Percentiles rank a stretch among this genome's conserved stretches.
Evolutionary conservation across 2,888 invertebrate species (phyloP).

Genomic region (Trachelus iudaicus): DNA sequence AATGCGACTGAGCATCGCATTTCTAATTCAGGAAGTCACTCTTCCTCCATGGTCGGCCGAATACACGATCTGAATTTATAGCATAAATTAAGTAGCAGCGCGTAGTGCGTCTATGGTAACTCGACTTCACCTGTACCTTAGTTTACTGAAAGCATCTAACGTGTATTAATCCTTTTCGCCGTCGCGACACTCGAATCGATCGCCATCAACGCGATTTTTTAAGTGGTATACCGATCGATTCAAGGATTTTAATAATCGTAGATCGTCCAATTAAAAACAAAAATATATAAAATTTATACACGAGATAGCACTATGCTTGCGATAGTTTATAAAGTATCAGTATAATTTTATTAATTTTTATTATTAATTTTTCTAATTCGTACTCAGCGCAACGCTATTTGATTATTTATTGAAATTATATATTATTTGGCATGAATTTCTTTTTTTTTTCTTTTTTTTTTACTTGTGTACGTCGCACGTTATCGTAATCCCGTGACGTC

Average conservation of each 20-base stretch:
- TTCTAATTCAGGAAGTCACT: constrained; percentile 6
- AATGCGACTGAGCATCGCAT: neutral
- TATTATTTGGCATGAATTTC: neutral
- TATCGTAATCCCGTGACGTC: neutral
- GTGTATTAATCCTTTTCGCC: neutral
- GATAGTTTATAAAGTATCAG: neutral
- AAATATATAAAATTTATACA: neutral
- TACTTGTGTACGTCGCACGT: neutral
- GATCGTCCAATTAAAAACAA: neutral
- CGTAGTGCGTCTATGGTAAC: neutral
- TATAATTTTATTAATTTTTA: neutral
- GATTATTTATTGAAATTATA: neutral
- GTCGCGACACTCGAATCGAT: neutral
- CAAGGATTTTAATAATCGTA: neutral
- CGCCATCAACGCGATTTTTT: neutral
- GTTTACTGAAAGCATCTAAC: neutral
- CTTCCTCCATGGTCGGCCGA: neutral
- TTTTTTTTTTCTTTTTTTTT: neutral
- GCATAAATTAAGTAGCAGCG: neutral
- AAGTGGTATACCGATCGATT: neutral
- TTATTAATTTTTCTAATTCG: neutral
- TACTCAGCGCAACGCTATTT: neutral
- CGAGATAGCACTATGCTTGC: neutral
- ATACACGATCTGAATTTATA: constrained; percentile 3
- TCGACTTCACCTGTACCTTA: neutral